Base-by-base conservation (phyloP, 2,113 vertebrate genomes). In the Dermatemys mawii region DNA sequence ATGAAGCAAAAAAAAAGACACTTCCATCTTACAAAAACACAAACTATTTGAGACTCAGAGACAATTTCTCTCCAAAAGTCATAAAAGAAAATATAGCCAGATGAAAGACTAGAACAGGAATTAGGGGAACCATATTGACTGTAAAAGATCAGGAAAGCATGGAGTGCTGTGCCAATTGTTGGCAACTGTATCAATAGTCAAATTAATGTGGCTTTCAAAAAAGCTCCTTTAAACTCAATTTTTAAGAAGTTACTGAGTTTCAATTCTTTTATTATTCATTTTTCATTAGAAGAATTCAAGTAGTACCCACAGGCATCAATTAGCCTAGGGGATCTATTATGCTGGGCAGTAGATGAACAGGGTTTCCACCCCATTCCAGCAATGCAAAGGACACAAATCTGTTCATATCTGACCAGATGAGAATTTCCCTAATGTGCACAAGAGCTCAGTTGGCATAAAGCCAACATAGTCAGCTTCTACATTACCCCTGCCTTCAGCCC, bases 1-100 rank as follows among this genome's bases (percentile, higher is more conserved):
- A 82, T 41, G 87, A 89, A 87, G 76, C 16, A 90, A 92, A 88
- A 91, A 17, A 8, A 75, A 22, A 53, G 81, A 86, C 57, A 53
- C 21, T 53, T 92, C 95, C 85, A 88, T 9, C 27, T 84, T 91
- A 55, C 53, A 93, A 78, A 94, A 95, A 24, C 75, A 94, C 53
- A 41, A 4, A 10, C 41, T 53, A 73, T 57, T 26, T 70, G 84
- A 4, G 2, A 11, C 16, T 53, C 14, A 50, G 78, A 29, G 26
- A 12, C 57, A 60, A 60, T 29, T 60, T 60, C 88, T 11, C 67
- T 83, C 46, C 26, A 80, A 92, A 84, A 84, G 21, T 89, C 76
- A 11, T 0, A 51, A 54, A 24, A 85, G 87, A 67, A 90, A 82
- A 12, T 80, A 57, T 44, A 51, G n/a, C 41, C 90, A 81, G 14